Evolutionary conservation across 1,140 invertebrate species (phyloP), one percentile per base, ranked within the genome.

Genomic region (Tyrophagus putrescentiae): DNA sequence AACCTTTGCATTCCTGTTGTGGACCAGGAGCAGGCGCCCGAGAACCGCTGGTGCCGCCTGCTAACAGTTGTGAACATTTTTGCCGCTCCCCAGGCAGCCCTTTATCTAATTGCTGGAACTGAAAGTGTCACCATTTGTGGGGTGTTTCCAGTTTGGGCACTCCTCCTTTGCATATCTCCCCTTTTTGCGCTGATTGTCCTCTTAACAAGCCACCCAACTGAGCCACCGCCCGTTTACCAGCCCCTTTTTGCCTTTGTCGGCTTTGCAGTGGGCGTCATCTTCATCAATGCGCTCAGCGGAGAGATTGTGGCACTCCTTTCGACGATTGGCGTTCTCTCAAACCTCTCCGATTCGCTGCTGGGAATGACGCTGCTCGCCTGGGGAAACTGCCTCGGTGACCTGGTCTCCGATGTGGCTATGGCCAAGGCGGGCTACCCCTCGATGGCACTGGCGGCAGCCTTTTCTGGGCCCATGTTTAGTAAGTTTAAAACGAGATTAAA

Each of bases 311-410:
- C 75, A 54, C 72, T 82, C 21, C 69, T 84, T 21, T 67, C 73
- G 45, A 77, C 76, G 57, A 72, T 82, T 65, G 81, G 80, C 44
- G 71, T 78, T 52, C 74, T 78, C 9, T 76, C 79, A 59, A 72
- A 75, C 60, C 76, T 82, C 54, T 79, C 78, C 64, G 75, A 80
- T 67, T 75, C 78, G 39, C 80, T 82, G 69, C 71, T 84, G n/a
- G 82, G 83, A 28, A 72, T 84, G 45, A 83, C 81, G 13, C 72
- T 84, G 27, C 73, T 84, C n/a, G 80, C 83, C 0, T 83, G 80
- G 81, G 80, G 80, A 28, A 84, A 84, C 69, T 79, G 78, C 68
- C 71, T 84, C 53, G 79, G 80, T 32, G 79, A 79, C 80, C 71
- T 74, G 69, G 70, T 57, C 48, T 23, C 82, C 3, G 80, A 84